phyloP scores from a whole-genome alignment of 1,140 invertebrate species.

The Cydia amplana region DNA sequence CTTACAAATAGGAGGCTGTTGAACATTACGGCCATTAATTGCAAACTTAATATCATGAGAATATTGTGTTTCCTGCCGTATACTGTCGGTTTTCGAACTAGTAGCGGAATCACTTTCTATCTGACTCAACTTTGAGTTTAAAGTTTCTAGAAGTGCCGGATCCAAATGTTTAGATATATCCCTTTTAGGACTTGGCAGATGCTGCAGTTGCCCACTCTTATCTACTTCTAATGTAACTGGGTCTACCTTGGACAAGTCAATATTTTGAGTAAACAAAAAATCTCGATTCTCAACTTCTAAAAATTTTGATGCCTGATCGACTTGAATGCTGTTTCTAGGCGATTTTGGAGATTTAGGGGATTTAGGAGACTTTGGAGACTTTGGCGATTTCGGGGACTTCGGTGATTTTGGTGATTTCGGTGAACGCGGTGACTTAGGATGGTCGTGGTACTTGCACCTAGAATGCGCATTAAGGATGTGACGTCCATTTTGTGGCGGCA shows the following conservation, averaged over 20 bases:
- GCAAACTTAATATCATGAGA: constrained; percentile 78
- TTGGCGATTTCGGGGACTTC: constrained; percentile 81
- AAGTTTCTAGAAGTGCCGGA: constrained; percentile 82
- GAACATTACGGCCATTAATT: constrained; percentile 69
- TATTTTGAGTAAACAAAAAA: constrained; percentile 86
- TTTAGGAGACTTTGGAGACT: constrained; percentile 79
- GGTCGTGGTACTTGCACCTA: constrained; percentile 78
- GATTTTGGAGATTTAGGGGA: constrained; percentile 82
- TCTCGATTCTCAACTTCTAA: constrained; percentile 78
- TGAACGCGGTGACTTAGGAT: constrained; percentile 76
- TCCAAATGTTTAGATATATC: constrained; percentile 84
- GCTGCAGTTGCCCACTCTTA: constrained; percentile 82
- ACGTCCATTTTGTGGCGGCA: constrained; percentile 74
- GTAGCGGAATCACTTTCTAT: constrained; percentile 86
- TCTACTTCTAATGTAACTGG: constrained; percentile 84
- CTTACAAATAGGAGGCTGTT: constrained; percentile 69
- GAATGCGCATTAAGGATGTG: constrained; percentile 70
- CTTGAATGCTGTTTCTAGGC: constrained; percentile 77
- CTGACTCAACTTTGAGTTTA: constrained; percentile 86
- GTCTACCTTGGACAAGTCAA: constrained; percentile 85
- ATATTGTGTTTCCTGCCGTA: constrained; percentile 81
- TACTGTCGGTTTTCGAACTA: constrained; percentile 84
- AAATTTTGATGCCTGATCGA: constrained; percentile 73
- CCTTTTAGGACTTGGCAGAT: constrained; percentile 83
- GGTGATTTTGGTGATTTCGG: constrained; percentile 79